Conservation (phyloP, 2,888 invertebrate species). For the Xanthia togata region DNA sequence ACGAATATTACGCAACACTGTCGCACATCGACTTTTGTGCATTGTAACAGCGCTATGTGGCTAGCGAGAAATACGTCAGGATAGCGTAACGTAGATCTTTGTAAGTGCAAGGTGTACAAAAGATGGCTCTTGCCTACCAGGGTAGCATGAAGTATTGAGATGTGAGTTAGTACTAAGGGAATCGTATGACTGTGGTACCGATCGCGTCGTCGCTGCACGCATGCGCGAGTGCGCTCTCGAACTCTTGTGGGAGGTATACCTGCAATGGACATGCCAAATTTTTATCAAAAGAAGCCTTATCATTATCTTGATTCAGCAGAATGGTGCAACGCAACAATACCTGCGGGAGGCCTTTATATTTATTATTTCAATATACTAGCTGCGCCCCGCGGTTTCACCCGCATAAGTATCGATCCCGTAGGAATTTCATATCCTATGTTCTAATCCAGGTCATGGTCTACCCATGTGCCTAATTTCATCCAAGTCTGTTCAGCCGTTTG, state of each 20-base stretch:
- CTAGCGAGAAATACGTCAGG: not conserved
- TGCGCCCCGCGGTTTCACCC: too few relatives aligned
- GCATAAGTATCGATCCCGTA: too few relatives aligned
- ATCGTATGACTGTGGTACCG: slow-evolving; percentile 85
- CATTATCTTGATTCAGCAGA: not conserved
- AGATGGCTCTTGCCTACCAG: slow-evolving; percentile 41
- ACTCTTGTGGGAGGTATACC: slow-evolving; percentile 87
- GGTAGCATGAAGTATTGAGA: slow-evolving; percentile 23
- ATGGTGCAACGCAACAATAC: not conserved
- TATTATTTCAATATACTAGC: not conserved
- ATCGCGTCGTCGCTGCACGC: slow-evolving; percentile 86
- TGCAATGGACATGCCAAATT: slow-evolving; percentile 57
- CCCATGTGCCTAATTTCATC: too few relatives aligned
- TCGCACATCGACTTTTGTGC: not conserved
- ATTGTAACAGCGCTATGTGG: not conserved
- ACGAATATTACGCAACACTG: not conserved
- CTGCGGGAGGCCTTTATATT: not conserved
- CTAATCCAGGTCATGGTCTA: too few relatives aligned
- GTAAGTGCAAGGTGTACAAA: not conserved
- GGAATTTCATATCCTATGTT: too few relatives aligned
- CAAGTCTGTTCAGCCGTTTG: too few relatives aligned
- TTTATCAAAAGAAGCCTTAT: not conserved
- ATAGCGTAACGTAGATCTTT: not conserved
- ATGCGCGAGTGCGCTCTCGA: slow-evolving; percentile 86
- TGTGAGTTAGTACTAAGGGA: slow-evolving; percentile 75